A percentile compares a stretch with the other conserved stretches of the same genome.
phyloP scores from a whole-genome alignment of 2,888 invertebrate species.

The Callyntrura sp. region DNA sequence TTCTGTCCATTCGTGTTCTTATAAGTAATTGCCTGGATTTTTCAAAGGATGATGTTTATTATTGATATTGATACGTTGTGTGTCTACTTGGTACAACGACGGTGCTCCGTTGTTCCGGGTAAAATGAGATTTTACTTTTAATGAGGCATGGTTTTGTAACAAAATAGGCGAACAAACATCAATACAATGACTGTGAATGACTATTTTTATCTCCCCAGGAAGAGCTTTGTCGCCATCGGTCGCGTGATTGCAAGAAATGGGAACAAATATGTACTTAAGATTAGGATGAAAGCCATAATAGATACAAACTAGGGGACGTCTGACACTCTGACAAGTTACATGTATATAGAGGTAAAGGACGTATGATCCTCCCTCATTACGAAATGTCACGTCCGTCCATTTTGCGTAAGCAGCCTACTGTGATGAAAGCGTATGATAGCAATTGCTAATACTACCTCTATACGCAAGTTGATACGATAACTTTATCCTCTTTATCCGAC shows the following conservation, averaged over 20 bases:
- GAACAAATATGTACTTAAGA: not conserved
- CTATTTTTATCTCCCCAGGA: not conserved
- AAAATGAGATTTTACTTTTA: not conserved
- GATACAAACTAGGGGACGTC: conserved; percentile 47
- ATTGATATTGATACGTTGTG: not conserved
- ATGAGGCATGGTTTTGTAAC: not conserved
- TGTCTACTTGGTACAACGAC: not conserved
- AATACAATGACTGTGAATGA: not conserved
- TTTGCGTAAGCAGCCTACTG: not conserved
- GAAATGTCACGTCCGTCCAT: conserved; percentile 38
- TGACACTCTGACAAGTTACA: not conserved
- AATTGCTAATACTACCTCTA: too few relatives aligned
- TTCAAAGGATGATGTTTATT: too few relatives aligned
- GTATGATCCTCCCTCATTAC: conserved; percentile 38
- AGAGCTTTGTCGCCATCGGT: not conserved
- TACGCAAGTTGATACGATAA: not conserved
- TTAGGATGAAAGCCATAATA: conserved; percentile 39
- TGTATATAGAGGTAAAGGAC: not conserved
- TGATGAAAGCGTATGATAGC: not conserved
- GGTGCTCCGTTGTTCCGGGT: too few relatives aligned
- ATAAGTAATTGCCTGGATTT: too few relatives aligned
- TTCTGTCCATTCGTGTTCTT: too few relatives aligned
- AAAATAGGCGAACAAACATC: conserved; percentile 9
- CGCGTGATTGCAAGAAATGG: not conserved
- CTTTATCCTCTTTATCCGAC: too few relatives aligned